Conservation (phyloP, 2,797 vertebrate species). For the Corythornis leucogaster region DNA sequence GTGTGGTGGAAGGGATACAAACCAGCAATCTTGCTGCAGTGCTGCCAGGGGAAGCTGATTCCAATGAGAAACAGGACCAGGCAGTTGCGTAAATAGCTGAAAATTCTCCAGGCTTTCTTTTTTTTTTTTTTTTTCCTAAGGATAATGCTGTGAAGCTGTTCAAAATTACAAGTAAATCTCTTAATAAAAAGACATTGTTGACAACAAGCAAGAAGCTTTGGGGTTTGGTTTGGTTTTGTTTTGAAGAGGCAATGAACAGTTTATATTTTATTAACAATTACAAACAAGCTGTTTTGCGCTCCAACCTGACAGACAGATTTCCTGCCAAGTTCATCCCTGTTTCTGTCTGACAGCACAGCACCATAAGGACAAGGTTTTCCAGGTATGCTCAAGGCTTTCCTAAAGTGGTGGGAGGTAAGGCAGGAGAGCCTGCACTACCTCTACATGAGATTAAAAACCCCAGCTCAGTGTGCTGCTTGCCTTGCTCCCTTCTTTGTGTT, state of each 20-base stretch:
- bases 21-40: not conserved
- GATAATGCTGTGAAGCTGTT: slow-evolving; percentile 64
- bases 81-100: slow-evolving; percentile 42
- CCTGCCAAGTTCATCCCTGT: not conserved
- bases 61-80: not conserved
- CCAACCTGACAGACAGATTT: not conserved
- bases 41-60: slow-evolving; percentile 2
- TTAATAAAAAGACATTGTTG: slow-evolving; percentile 62
- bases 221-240: not conserved
- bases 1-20: not conserved
- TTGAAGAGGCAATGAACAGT: not conserved
- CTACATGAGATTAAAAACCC: slow-evolving; percentile 2
- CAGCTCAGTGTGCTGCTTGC: not conserved
- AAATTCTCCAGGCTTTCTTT: slow-evolving; percentile 23
- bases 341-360: fast-evolving
- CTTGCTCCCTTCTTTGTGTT: not conserved
- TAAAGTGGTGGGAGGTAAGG: not conserved
- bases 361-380: not conserved
- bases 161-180: slow-evolving; percentile 78
- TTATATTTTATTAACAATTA: slow-evolving; percentile 20
- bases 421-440: not conserved
- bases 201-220: slow-evolving; percentile 40
- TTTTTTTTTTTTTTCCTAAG: slow-evolving; percentile 3
- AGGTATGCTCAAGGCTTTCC: not conserved
- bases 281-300: not conserved